Conservation (phyloP, 2,888 invertebrate species). For the Chirona hameri region DNA sequence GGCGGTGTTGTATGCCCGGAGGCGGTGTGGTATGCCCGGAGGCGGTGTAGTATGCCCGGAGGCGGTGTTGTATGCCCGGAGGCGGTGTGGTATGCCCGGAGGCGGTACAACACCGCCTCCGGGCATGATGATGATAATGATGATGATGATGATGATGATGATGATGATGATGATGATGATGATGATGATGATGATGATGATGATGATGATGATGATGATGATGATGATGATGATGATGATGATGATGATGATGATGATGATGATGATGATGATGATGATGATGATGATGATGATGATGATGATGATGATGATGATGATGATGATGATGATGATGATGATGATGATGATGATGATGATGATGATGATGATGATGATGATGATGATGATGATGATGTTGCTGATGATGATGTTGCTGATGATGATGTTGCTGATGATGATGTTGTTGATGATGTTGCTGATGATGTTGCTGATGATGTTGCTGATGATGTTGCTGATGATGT, state of each 20-base stretch:
- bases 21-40: too few species aligned
- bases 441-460: too few species aligned
- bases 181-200: conserved; percentile 22
- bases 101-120: not conserved
- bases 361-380: too few species aligned
- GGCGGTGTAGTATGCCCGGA: too few species aligned
- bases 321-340: conserved; percentile 22
- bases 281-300: conserved; percentile 22
- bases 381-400: too few species aligned
- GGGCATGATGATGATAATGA: not conserved
- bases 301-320: conserved; percentile 22
- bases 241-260: conserved; percentile 11
- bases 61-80: too few species aligned
- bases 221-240: conserved; percentile 22
- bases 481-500: too few species aligned
- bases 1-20: too few species aligned
- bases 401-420: too few species aligned
- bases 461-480: too few species aligned
- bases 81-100: too few species aligned
- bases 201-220: conserved; percentile 10
- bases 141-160: conserved; percentile 22
- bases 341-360: conserved; percentile 22
- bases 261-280: conserved; percentile 22
- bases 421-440: too few species aligned
- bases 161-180: conserved; percentile 9